A percentile compares a stretch with the other conserved stretches of the same genome.
phyloP scores from a whole-genome alignment of 2,113 vertebrate species.

The Stigmatopora nigra region DNA sequence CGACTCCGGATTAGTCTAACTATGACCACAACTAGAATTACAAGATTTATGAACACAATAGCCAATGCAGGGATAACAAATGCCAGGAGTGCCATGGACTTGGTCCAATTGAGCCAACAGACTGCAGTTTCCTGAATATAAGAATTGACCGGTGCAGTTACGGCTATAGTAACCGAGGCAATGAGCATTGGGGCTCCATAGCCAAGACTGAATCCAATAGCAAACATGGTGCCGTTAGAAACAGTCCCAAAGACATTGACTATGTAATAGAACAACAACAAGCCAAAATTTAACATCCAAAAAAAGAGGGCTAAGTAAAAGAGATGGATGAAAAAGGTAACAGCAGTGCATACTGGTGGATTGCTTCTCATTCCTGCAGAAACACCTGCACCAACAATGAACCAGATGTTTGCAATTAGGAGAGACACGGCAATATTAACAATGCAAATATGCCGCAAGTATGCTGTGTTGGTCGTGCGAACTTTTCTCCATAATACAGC shows the following conservation, averaged over 20 bases:
- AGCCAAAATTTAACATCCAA: constrained; percentile 78
- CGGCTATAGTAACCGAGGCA: constrained; percentile 66
- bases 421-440: constrained; percentile 56
- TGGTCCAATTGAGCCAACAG: constrained; percentile 80
- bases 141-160: constrained; percentile 52
- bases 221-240: constrained; percentile 30
- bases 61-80: constrained; percentile 72
- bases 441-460: constrained; percentile 74
- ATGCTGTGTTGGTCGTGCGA: constrained; percentile 63
- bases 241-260: constrained; percentile 59
- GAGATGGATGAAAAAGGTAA: constrained; percentile 67
- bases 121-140: constrained; percentile 50
- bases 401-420: constrained; percentile 57
- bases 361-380: background rate
- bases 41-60: constrained; percentile 43
- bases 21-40: constrained; percentile 70
- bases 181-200: constrained; percentile 77
- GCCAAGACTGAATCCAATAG: constrained; percentile 63
- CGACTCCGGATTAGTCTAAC: constrained; percentile 67
- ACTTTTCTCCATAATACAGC: constrained; percentile 70
- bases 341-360: constrained; percentile 49
- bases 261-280: constrained; percentile 75
- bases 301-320: constrained; percentile 81
- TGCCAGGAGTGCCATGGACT: constrained; percentile 72
- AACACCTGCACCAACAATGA: constrained; percentile 52